A percentile compares a stretch with the other conserved stretches of the same genome.
Evolutionary conservation across 2,888 invertebrate genomes (phyloP).

Genomic region (Cantharis nigra): DNA sequence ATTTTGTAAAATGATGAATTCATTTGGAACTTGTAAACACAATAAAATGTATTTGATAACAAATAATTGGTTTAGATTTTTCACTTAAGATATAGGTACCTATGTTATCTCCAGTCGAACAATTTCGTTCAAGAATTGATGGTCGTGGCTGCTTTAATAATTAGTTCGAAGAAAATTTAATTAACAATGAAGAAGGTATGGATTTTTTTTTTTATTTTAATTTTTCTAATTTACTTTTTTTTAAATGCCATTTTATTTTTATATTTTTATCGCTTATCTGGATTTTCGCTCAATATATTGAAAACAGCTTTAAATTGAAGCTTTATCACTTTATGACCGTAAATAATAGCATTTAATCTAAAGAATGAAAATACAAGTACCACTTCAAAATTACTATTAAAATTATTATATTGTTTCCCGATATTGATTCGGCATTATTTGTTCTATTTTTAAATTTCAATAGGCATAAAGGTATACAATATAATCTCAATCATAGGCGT

Average conservation of each 20-base stretch:
- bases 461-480: too few relatives aligned
- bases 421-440: not conserved
- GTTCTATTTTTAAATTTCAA: too few relatives aligned
- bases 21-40: not conserved
- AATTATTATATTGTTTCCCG: not conserved
- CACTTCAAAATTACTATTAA: not conserved
- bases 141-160: not conserved
- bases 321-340: not conserved
- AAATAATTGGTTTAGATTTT: not conserved
- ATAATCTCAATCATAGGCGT: too few relatives aligned
- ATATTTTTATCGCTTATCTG: not conserved
- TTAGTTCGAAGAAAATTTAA: not conserved
- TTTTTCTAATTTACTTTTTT: too few relatives aligned
- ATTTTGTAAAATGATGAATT: not conserved
- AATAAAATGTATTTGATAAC: not conserved
- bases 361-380: not conserved
- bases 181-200: not conserved
- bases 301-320: not conserved
- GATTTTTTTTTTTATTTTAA: not conserved
- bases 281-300: not conserved
- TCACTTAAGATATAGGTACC: not conserved
- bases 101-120: not conserved
- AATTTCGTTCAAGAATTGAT: not conserved
- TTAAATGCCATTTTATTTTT: too few relatives aligned
- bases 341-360: not conserved